A percentile compares a stretch with the other conserved stretches of the same genome.
These are phyloP conservation scores for Epistrophe grossulariae DNA, from an alignment of 2,888 invertebrate species.

Conservation along the genomic window DNA sequence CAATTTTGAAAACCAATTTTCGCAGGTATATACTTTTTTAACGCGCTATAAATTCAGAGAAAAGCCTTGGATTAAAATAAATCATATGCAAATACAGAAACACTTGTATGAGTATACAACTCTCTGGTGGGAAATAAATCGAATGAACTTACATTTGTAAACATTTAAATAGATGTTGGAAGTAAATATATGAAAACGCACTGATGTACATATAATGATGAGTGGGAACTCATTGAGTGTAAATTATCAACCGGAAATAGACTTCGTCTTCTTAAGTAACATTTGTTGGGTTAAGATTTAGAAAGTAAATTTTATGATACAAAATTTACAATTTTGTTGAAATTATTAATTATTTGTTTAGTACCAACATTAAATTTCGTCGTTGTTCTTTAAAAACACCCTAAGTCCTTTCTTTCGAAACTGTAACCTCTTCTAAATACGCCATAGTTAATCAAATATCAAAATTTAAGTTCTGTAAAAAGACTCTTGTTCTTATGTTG, in stretches of 20 bases:
- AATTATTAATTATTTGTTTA: no score
- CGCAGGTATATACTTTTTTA: not conserved
- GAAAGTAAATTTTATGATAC: no score
- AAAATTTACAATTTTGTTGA: no score
- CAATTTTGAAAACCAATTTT: constrained; percentile 38
- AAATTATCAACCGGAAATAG: constrained; percentile 1
- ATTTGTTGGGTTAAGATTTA: not conserved
- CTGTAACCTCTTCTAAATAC: no score
- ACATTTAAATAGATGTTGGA: constrained; percentile 4
- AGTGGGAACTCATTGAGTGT: not conserved
- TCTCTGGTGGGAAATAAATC: constrained; percentile 34
- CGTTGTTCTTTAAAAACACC: no score
- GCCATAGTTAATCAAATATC: no score
- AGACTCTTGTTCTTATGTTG: no score
- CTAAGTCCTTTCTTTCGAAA: no score
- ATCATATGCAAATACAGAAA: constrained; percentile 58
- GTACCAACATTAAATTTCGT: no score
- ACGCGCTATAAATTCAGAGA: not conserved
- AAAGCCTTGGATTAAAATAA: constrained; percentile 51
- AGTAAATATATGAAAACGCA: not conserved
- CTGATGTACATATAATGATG: not conserved
- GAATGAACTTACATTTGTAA: not conserved
- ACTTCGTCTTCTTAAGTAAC: not conserved
- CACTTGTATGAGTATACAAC: not conserved
- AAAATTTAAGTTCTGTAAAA: no score